Evolutionary conservation across 2,113 vertebrate genomes (phyloP).

Genomic region (Phylloscopus whistleri): DNA sequence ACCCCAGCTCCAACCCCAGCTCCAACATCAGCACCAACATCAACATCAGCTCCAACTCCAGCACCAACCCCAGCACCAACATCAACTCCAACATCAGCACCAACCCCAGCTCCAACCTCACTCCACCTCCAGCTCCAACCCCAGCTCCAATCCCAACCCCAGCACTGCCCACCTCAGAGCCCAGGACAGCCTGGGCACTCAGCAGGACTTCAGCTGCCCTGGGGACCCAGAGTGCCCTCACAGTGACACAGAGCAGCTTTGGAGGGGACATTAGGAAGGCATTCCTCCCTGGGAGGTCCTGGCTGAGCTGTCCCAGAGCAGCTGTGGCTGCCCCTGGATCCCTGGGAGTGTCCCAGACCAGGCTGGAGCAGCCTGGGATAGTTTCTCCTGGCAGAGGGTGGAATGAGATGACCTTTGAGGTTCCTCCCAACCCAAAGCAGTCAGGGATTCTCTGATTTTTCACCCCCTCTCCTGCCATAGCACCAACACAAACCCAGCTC

Average conservation of each 20-base stretch:
- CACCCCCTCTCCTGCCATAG: rapidly evolving
- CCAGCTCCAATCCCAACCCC: rapidly evolving
- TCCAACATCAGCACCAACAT: no score
- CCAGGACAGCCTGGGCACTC: not conserved
- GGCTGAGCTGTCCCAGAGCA: not conserved
- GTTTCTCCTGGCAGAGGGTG: not conserved
- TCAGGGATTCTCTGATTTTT: not conserved
- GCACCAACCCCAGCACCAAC: rapidly evolving
- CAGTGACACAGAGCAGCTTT: not conserved
- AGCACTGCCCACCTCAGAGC: rapidly evolving
- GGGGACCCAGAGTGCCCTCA: not conserved
- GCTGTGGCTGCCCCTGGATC: not conserved
- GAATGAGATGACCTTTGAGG: not conserved
- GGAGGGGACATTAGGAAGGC: no score
- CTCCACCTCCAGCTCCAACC: no score
- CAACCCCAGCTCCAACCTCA: rapidly evolving
- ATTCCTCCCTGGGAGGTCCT: rapidly evolving
- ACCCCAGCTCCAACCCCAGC: no score
- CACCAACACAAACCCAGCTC: not conserved
- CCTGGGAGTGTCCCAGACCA: not conserved
- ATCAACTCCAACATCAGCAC: rapidly evolving
- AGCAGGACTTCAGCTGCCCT: not conserved
- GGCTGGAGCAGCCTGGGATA: rapidly evolving
- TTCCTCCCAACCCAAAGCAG: not conserved
- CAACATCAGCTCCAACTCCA: rapidly evolving